phyloP scores from a whole-genome alignment of 2,797 vertebrate species.

The Notoglanidium macrostoma region DNA sequence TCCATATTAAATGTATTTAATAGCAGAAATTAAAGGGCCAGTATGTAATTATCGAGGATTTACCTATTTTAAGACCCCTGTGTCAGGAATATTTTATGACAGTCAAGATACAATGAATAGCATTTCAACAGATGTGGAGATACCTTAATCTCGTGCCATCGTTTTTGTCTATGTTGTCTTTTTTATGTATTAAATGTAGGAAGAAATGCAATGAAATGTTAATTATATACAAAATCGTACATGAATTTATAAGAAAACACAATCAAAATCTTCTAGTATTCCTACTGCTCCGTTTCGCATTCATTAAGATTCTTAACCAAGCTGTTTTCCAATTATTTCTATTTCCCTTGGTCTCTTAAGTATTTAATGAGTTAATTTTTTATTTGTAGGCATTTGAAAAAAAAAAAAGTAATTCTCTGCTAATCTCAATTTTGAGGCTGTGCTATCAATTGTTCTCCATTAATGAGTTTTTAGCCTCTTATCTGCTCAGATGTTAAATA shows the following conservation, averaged over 20 bases:
- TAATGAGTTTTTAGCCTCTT: neutral
- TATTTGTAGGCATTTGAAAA: neutral
- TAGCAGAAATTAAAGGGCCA: neutral
- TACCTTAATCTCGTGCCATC: neutral
- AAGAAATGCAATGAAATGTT: neutral
- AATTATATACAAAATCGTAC: neutral
- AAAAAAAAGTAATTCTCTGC: neutral
- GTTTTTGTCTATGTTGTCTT: neutral
- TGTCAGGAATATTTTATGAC: neutral
- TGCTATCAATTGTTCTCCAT: neutral
- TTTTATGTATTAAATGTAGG: neutral
- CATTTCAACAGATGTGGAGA: neutral
- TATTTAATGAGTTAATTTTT: neutral
- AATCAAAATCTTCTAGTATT: neutral
- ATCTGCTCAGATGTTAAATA: slow-evolving; percentile 4
- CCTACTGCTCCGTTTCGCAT: neutral
- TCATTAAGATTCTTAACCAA: neutral
- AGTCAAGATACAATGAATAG: neutral
- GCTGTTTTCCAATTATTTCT: neutral
- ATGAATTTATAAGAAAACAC: neutral
- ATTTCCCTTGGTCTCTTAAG: neutral
- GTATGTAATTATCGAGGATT: neutral
- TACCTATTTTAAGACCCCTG: neutral
- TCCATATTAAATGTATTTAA: neutral
- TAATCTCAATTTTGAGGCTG: neutral